Base-by-base conservation (phyloP, 2,888 invertebrate genomes). In the Lasioglossum morio region DNA sequence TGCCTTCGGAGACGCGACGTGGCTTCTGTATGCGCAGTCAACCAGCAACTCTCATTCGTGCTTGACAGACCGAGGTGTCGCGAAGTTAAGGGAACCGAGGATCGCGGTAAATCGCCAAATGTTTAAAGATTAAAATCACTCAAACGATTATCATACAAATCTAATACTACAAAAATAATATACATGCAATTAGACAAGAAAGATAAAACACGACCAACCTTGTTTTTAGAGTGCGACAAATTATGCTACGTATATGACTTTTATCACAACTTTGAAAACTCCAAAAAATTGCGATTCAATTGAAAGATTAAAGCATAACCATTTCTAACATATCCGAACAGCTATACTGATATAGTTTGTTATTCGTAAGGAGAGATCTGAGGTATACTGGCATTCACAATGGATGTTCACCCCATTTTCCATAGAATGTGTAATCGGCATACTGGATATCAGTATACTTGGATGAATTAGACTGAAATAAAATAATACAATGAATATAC, bases 41-140 rank as follows among this genome's bases (percentile, higher is more conserved):
- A 82, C 86, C 93, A 93, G 93, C 88, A 93, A 91, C 90, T 92
- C 93, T 92, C 93, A 94, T 93, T 91, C 91, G 57, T 81, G 43
- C 69, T 75, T 63, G 85, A 46, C 81, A 27, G 48, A n/a, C 48
- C 14, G 19, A 37, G 34, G 19, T 57, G 43, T 78, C 53, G 23
- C 23, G 30, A 14, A 14, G 37, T 16, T 4, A 14, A 1, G 16
- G 16, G 23, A n/a, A 16, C 66, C 30, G 46, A 16, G 43, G n/a
- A 77, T 66, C 66, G 16, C 77, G 40, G n/a, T 77, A 63, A 63
- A 30, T 30, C 16, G 12, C 53, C 70, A 40, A 40, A n/a, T 8
- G 40, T 57, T 57, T 40, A 30, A 74, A 46, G 1, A 10, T 23
- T 48, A 53, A n/a, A 57, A n/a, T 57, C 12, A 12, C 16, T 48